Conservation (phyloP, 1,140 invertebrate species). For the Arion vulgaris region DNA sequence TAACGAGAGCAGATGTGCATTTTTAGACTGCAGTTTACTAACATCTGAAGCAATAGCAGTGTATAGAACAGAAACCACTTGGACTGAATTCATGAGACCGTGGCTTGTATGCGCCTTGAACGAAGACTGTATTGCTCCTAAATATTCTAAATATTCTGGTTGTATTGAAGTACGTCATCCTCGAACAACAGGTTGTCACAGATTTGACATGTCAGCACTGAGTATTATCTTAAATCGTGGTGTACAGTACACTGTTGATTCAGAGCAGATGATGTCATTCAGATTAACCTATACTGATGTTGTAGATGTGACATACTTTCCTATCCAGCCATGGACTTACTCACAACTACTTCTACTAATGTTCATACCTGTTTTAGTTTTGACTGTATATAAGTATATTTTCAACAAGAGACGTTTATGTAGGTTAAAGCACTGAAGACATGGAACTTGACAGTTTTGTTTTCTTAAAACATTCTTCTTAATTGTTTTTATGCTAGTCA, state of each 20-base stretch:
- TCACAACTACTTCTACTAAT: constrained; percentile 36
- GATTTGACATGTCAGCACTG: constrained; percentile 62
- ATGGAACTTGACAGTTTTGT: no score
- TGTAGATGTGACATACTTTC: constrained; percentile 29
- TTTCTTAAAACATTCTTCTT: no score
- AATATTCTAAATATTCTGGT: constrained; percentile 49
- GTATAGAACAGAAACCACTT: constrained; percentile 57
- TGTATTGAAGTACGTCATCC: constrained; percentile 62
- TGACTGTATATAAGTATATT: constrained; percentile 20
- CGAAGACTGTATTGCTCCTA: constrained; percentile 57
- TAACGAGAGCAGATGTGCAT: constrained; percentile 57
- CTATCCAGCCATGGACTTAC: constrained; percentile 47
- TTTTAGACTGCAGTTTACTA: constrained; percentile 52
- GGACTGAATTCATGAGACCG: constrained; percentile 60
- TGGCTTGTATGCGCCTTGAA: constrained; percentile 64
- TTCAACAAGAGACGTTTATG: background rate
- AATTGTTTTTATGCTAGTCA: no score
- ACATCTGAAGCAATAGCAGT: constrained; percentile 57
- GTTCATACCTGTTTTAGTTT: constrained; percentile 10
- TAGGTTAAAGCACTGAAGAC: no score
- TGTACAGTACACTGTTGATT: constrained; percentile 50
- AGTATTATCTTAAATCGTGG: constrained; percentile 62
- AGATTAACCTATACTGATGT: constrained; percentile 37
- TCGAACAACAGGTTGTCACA: constrained; percentile 64
- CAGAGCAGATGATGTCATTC: constrained; percentile 49